Base-by-base conservation (phyloP, 1,140 invertebrate species). In the Phortica variegata region DNA sequence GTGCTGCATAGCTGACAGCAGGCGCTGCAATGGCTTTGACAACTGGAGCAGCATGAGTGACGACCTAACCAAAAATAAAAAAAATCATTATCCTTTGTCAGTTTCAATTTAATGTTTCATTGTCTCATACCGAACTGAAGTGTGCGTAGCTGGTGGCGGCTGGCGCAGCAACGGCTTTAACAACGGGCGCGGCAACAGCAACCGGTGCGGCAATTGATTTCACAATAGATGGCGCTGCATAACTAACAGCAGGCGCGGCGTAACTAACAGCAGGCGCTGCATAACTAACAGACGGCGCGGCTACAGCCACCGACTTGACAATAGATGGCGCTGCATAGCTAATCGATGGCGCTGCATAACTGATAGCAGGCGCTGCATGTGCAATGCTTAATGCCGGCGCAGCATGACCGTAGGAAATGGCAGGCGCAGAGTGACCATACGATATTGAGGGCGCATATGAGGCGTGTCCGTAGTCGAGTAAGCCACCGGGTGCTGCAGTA, bases 121-220 rank as follows among this genome's bases (percentile, higher is more conserved):
- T 0, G 18, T 44, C 46, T 53, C n/a, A n/a, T 19, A 53, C 51
- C 20, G 38, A 37, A 20, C 51, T 53, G 42, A 53, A 53, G 4
- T 40, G 38, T 2, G 51, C 34, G 26, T 53, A 53, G 29, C 51
- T 53, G 34, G 51, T 48, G 19, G 51, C 51, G 12, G 51, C 47
- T 18, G 47, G 47, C 2, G 47, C 47, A 6, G 38, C 38, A 17
- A 40, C 38, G 17, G 47, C 47, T 18, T 49, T 49, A 6, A 49
- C 47, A 16, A 46, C 31, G 6, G 51, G 32, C 5, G 38, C 38
- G 16, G 17, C 17, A 9, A 7, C 19, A 17, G 19, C 16, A 18
- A 13, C 38, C 3, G 38, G 38, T 10, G 38, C 38, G 41, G 51
- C 45, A 1, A 43, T 40, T 6, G 45, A 43, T 10, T 31, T 19